phyloP scores from a whole-genome alignment of 2,113 vertebrate genomes.

The Sylvia atricapilla region DNA sequence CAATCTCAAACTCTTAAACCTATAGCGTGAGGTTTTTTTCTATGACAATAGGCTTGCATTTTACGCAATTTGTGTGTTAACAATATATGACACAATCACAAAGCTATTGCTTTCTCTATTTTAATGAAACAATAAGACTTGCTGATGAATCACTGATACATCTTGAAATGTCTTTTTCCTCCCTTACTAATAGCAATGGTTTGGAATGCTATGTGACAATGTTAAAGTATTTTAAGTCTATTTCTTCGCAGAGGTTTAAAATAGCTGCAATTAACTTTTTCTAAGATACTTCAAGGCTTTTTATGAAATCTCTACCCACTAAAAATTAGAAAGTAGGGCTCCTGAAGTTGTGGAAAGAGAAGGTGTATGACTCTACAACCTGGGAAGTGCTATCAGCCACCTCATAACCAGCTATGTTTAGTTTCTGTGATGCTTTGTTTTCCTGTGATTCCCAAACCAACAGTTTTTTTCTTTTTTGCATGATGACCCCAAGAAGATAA shows the following conservation, averaged over 20 bases:
- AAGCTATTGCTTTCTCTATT: background rate
- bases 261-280: background rate
- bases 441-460: background rate
- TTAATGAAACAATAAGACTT: background rate
- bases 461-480: background rate
- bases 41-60: background rate
- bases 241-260: background rate
- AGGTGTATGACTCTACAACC: background rate
- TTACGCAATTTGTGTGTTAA: background rate
- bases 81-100: background rate
- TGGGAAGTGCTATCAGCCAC: background rate
- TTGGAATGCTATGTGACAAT: background rate
- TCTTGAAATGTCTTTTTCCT: background rate
- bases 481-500: background rate
- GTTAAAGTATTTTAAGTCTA: background rate
- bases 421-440: background rate
- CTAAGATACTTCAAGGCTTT: background rate
- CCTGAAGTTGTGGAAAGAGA: background rate
- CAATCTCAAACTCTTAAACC: background rate
- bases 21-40: fast-evolving
- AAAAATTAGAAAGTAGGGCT: background rate
- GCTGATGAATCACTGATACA: background rate
- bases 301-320: background rate
- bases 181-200: background rate
- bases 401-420: background rate